Conservation (phyloP, 1,140 invertebrate species). For the Trichomalopsis sarcophagae region DNA sequence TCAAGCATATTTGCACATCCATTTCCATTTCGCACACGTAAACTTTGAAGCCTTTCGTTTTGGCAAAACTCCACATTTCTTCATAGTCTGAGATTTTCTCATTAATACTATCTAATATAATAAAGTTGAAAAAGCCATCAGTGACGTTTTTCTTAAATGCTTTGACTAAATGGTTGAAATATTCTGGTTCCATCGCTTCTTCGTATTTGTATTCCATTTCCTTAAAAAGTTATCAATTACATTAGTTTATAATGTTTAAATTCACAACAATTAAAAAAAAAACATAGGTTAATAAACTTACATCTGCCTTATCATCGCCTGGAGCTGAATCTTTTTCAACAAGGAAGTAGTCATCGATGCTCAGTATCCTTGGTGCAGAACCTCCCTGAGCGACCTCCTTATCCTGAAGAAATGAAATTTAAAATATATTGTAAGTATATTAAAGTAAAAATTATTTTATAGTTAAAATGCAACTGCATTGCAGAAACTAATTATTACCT, state of each 20-base stretch:
- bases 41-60: constrained; percentile 92
- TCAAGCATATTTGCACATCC: constrained; percentile 84
- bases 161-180: constrained; percentile 88
- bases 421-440: constrained; percentile 9
- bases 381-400: constrained; percentile 86
- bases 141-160: constrained; percentile 94
- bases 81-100: constrained; percentile 88
- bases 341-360: constrained; percentile 97
- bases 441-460: not conserved
- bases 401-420: constrained; percentile 75
- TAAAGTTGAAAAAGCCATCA: constrained; percentile 94
- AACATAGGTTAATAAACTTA: constrained; percentile 58
- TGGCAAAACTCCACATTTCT: constrained; percentile 92
- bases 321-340: constrained; percentile 90
- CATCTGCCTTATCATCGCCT: constrained; percentile 84
- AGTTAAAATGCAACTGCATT: constrained; percentile 17
- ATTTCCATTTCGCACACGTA: constrained; percentile 92
- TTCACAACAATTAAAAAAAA: constrained; percentile 20
- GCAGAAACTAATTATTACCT: constrained; percentile 77
- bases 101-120: constrained; percentile 93
- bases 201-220: constrained; percentile 96
- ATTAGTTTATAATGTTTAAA: too few relatives aligned
- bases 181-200: constrained; percentile 86
- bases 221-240: constrained; percentile 68
- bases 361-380: constrained; percentile 90